phyloP scores from a whole-genome alignment of 1,140 invertebrate species.

The Triops cancriformis region DNA sequence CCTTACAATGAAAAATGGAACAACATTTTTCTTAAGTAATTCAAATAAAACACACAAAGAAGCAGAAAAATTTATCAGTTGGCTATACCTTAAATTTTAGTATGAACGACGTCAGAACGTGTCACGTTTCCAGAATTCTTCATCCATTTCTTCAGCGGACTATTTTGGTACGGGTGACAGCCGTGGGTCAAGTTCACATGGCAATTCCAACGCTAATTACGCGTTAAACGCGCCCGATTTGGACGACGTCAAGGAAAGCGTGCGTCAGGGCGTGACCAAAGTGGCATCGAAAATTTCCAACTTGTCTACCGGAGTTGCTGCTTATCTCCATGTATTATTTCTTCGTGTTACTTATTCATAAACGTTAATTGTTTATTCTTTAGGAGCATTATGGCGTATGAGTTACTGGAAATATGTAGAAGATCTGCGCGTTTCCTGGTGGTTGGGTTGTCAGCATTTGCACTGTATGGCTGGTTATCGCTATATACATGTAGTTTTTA shows the following conservation, averaged over 20 bases:
- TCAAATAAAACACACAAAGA: too few relatives aligned
- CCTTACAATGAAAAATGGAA: conserved; percentile 14
- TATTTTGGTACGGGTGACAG: conserved; percentile 68
- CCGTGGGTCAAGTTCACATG: conserved; percentile 25
- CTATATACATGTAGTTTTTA: not conserved
- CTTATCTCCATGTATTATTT: not conserved
- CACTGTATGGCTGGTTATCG: not conserved
- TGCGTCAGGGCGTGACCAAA: conserved; percentile 90
- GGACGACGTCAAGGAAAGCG: conserved; percentile 92
- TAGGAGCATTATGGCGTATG: conserved; percentile 3
- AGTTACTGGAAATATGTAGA: not conserved
- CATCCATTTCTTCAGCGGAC: conserved; percentile 89
- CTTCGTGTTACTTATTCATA: not conserved
- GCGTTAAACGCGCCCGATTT: conserved; percentile 60
- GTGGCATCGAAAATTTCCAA: conserved; percentile 89
- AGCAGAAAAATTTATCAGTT: not conserved
- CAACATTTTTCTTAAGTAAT: too few relatives aligned
- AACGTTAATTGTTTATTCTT: not conserved
- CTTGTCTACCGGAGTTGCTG: conserved; percentile 85
- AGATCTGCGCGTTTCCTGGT: not conserved
- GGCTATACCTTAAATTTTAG: conserved; percentile 38
- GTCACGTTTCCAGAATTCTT: conserved; percentile 75
- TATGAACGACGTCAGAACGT: conserved; percentile 58
- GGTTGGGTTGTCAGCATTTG: not conserved
- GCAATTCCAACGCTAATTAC: conserved; percentile 34